These are phyloP conservation scores for Eurytoma californica DNA, from an alignment of 2,888 invertebrate genomes.

Conservation along the genomic window DNA sequence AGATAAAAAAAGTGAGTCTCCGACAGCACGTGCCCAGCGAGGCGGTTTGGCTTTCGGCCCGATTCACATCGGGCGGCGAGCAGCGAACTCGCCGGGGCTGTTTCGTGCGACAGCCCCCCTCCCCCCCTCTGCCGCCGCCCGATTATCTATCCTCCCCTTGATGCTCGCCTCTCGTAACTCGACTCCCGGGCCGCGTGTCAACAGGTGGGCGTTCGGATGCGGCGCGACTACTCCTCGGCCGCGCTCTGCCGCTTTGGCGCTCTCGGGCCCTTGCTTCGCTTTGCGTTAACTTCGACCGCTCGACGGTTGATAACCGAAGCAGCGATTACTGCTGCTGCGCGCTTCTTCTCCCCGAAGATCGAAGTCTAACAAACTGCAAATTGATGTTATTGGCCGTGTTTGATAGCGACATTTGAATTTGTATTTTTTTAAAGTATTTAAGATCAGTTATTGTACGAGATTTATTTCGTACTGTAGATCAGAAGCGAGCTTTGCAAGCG, in stretches of 20 bases:
- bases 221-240: conserved; percentile 56
- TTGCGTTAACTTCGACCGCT: too few species aligned
- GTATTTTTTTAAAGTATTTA: too few species aligned
- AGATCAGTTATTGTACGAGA: too few species aligned
- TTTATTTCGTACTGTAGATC: too few species aligned
- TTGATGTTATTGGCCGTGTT: neutral
- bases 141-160: conserved; percentile 8
- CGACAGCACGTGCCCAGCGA: too few species aligned
- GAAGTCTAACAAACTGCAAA: neutral
- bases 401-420: too few species aligned
- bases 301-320: neutral
- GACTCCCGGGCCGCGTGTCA: conserved; percentile 68
- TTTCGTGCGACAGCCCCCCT: too few species aligned
- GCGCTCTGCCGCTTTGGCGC: neutral
- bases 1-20: too few species aligned
- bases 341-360: too few species aligned
- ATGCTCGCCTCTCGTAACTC: conserved; percentile 45
- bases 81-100: neutral
- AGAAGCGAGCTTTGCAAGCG: too few species aligned
- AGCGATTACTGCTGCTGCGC: neutral
- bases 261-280: neutral
- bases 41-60: too few species aligned
- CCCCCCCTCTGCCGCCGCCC: neutral
- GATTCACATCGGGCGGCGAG: neutral
- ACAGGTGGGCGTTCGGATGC: conserved; percentile 73